Evolutionary conservation across 1,140 invertebrate genomes (phyloP), one percentile per base, ranked within the genome.

Genomic region (Pseudomyrmex dendroicus): DNA sequence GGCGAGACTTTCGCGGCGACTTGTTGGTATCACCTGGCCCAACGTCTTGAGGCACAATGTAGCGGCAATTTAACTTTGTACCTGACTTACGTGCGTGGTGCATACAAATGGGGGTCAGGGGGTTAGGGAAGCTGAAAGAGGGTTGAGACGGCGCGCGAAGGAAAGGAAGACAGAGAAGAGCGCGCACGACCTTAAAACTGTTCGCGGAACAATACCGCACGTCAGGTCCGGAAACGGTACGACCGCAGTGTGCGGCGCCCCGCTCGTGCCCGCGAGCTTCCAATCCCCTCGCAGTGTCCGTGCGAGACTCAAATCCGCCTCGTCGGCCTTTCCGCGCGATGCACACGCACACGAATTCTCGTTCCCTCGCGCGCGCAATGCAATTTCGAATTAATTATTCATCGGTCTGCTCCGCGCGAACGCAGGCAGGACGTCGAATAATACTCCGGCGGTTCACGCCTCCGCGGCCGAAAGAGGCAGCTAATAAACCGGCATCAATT

Each of bases 401-500:
- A 91, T 90, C 85, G 86, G 84, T 62, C 78, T 77, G 76, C 67
- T 44, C 44, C 2, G 61, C 50, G 63, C 67, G 56, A 67, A 62
- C 80, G 73, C 83, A 86, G 84, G 74, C 88, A 35, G 88, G 85
- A 85, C 90, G 86, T 91, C 91, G 84, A 91, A 88, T 92, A 92
- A 92, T 89, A 90, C 84, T 78, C 86, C 82, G 68, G 48, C 70
- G 86, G 88, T 92, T 92, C 89, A 84, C 90, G 90, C 91, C 86
- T 89, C 77, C 86, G 73, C 77, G 84, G 83, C 85, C 90, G 89
- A 92, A 92, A 92, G 92, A 90, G 91, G 90, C 91, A 91, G 86
- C 90, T 91, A 91, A 92, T 92, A 92, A 92, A 92, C 89, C 90
- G 90, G 91, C 91, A 91, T 91, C 90, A 92, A 92, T 92, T 92